Evolutionary conservation across 2,888 invertebrate species (phyloP), one percentile per base, ranked within the genome.

Genomic region (Craniophora ligustri): DNA sequence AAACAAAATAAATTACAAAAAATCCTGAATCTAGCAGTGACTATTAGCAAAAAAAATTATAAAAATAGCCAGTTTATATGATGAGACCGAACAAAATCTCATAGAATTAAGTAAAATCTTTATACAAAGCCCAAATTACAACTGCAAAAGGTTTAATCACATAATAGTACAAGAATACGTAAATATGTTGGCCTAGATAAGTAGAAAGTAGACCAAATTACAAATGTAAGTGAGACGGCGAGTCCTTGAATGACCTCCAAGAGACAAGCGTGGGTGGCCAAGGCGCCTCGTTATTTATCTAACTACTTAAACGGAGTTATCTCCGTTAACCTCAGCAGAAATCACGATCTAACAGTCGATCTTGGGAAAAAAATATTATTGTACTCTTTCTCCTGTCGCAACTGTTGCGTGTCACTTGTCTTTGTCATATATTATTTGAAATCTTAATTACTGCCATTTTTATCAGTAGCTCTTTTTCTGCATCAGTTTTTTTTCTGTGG

Each of bases 161-260:
- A n/a, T n/a, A n/a, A n/a, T 23, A 14, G 13, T 26, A 26, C 26
- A 18, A 16, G 32, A 16, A 4, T 16, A 8, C 31, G 45, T 40
- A 45, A 41, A 48, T 32, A 36, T 23, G 26, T 40, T 35, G 1
- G 35, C 31, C 40, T 16, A 44, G 34, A 59, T 53, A 16, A 21
- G 53, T 32, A 19, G 18, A 32, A 65, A 57, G 39, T 58, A 44
- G 40, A 30, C 23, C 32, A 48, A 59, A 59, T 63, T 36, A 44
- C 34, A 13, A 74, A 75, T 73, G 78, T 74, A 71, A 67, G 60
- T 46, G 65, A 73, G 56, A 51, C 58, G 46, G 63, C 54, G 45
- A 77, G 84, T 79, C 85, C 84, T 86, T 86, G 80, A 79, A 64
- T 82, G 82, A 86, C 87, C 88, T 85, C 74, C 71, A 42, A 44